Evolutionary conservation across 2,888 invertebrate species (phyloP).

Genomic region (Automeris io): DNA sequence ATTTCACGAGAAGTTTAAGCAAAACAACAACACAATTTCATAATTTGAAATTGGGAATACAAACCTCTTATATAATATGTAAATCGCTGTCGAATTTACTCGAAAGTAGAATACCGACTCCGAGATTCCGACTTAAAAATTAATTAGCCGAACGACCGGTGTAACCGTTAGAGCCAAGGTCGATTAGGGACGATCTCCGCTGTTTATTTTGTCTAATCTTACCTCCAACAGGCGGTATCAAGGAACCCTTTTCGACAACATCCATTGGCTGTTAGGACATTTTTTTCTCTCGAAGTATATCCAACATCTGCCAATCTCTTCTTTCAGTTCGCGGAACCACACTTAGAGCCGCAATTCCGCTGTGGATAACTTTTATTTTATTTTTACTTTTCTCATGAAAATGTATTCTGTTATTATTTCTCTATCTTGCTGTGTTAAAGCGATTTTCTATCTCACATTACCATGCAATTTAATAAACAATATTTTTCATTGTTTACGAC

Average conservation of each 20-base stretch:
- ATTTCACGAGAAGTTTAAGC: slow-evolving; percentile 31
- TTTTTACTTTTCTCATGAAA: slow-evolving; percentile 58
- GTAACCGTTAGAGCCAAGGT: slow-evolving; percentile 63
- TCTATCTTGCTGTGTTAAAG: slow-evolving; percentile 56
- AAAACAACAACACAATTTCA: slow-evolving; percentile 36
- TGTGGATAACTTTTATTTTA: slow-evolving; percentile 45
- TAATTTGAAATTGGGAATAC: slow-evolving; percentile 38
- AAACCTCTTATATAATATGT: slow-evolving; percentile 44
- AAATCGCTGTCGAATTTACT: slow-evolving; percentile 62
- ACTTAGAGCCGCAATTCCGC: slow-evolving; percentile 49
- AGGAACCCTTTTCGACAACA: slow-evolving; percentile 39
- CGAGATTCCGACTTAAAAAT: slow-evolving; percentile 72
- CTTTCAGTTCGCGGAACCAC: slow-evolving; percentile 46
- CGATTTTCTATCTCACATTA: slow-evolving; percentile 65
- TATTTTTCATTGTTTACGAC: too few species aligned
- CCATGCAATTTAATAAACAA: too few species aligned
- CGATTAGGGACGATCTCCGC: slow-evolving; percentile 51
- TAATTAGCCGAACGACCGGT: slow-evolving; percentile 75
- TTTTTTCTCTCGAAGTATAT: slow-evolving; percentile 19
- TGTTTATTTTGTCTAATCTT: slow-evolving; percentile 43
- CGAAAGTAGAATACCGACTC: slow-evolving; percentile 55
- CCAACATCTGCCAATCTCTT: slow-evolving; percentile 45
- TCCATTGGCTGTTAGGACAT: slow-evolving; percentile 37
- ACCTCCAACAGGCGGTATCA: slow-evolving; percentile 34
- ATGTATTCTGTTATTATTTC: slow-evolving; percentile 62